Percentiles rank a stretch among this genome's conserved stretches.
Evolutionary conservation across 1,140 invertebrate genomes (phyloP).

Genomic region (Nixonia krombeini): DNA sequence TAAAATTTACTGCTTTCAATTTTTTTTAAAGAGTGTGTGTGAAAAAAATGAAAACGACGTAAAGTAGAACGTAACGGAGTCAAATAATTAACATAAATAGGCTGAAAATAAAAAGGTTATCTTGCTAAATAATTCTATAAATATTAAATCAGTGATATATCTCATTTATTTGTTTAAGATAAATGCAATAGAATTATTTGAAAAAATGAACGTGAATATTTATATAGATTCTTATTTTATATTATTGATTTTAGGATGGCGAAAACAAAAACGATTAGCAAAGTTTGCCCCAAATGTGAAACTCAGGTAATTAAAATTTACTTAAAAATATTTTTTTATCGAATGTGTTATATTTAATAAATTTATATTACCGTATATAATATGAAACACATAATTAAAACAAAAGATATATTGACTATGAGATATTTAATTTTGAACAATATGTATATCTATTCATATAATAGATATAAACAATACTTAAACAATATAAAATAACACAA

Average conservation of each 20-base stretch:
- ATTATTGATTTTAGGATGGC: slow-evolving; percentile 57
- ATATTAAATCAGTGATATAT: neutral
- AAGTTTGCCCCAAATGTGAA: slow-evolving; percentile 76
- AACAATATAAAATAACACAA: too few species aligned
- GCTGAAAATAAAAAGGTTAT: slow-evolving; percentile 2
- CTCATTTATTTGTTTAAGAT: neutral
- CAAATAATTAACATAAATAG: neutral
- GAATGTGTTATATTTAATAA: too few species aligned
- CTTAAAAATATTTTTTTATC: too few species aligned
- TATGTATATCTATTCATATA: too few species aligned
- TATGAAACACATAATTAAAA: too few species aligned
- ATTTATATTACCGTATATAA: too few species aligned
- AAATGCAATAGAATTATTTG: neutral
- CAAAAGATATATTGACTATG: too few species aligned
- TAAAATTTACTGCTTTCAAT: slow-evolving; percentile 7
- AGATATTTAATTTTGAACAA: too few species aligned
- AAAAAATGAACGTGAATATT: neutral
- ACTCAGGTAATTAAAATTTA: slow-evolving; percentile 70
- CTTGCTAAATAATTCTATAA: neutral
- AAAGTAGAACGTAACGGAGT: neutral
- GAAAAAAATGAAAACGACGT: neutral
- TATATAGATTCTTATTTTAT: neutral
- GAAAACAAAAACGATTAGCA: slow-evolving; percentile 74
- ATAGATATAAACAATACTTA: too few species aligned
- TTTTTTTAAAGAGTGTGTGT: neutral